Percentiles rank a stretch among this genome's conserved stretches.
These are phyloP conservation scores for Eufriesea mexicana DNA, from an alignment of 1,140 invertebrate genomes.

Conservation along the genomic window DNA sequence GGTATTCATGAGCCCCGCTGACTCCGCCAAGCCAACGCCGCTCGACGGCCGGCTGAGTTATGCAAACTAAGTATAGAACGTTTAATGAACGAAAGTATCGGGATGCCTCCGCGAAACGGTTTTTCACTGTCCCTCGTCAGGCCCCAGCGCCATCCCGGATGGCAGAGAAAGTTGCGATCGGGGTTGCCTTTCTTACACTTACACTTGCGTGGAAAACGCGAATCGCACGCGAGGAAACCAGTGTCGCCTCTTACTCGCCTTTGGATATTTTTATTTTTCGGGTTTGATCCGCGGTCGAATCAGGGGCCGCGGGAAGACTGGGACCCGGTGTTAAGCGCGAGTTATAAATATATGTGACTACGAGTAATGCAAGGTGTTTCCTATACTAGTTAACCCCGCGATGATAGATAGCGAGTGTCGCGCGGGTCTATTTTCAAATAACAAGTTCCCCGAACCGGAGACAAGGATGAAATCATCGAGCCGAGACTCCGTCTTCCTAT, in stretches of 20 bases:
- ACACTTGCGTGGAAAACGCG: neutral
- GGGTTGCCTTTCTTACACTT: neutral
- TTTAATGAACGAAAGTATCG: conserved; percentile 63
- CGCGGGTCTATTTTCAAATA: conserved; percentile 6
- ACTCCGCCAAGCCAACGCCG: conserved; percentile 30
- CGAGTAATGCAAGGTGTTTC: neutral
- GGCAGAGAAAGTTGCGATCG: neutral
- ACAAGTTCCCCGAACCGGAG: conserved; percentile 13
- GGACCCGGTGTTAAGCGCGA: no score
- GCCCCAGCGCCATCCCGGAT: neutral
- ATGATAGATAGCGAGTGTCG: neutral
- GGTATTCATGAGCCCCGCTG: conserved; percentile 70
- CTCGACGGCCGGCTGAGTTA: conserved; percentile 22
- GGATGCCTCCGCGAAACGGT: conserved; percentile 54
- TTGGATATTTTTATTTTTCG: no score
- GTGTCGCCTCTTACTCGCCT: no score
- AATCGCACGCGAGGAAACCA: no score
- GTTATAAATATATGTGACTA: no score
- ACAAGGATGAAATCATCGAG: conserved; percentile 13
- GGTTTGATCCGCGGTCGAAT: no score
- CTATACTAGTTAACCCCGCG: neutral
- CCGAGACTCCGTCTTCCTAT: neutral
- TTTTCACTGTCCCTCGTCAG: conserved; percentile 37
- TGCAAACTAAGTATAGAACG: conserved; percentile 55
- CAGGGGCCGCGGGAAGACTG: no score